Percentiles rank a stretch among this genome's conserved stretches.
phyloP scores from a whole-genome alignment of 2,888 invertebrate species.

The Zootermopsis nevadensis region DNA sequence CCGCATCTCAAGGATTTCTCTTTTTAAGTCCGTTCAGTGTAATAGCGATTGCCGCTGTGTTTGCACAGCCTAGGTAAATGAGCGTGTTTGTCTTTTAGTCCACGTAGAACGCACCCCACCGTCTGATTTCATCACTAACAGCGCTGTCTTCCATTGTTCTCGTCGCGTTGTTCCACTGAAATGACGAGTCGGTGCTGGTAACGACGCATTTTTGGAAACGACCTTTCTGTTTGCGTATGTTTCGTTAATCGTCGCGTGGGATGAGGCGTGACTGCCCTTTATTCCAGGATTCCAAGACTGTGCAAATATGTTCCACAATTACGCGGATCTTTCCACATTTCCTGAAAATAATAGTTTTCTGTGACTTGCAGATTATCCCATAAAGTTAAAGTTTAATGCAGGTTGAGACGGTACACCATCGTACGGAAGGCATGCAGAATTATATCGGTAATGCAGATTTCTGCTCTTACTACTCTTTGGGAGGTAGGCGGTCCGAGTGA shows the following conservation, averaged over 20 bases:
- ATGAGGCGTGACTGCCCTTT: background rate
- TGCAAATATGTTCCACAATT: constrained; percentile 4
- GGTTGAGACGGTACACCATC: too few relatives aligned
- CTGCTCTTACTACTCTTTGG: too few relatives aligned
- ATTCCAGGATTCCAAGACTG: too few relatives aligned
- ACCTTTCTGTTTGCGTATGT: background rate
- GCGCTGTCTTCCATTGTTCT: constrained; percentile 12
- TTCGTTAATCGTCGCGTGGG: background rate
- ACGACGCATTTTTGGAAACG: background rate
- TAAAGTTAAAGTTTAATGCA: too few relatives aligned
- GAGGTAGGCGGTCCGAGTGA: too few relatives aligned
- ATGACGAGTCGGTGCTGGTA: background rate
- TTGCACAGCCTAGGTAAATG: constrained; percentile 1
- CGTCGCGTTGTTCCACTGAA: background rate
- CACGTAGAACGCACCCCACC: constrained; percentile 12
- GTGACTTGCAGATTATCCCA: background rate
- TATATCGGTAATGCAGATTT: too few relatives aligned
- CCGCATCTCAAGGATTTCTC: constrained; percentile 6
- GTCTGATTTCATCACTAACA: constrained; percentile 30
- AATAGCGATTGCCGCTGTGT: constrained; percentile 8
- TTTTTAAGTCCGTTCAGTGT: background rate
- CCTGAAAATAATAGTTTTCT: constrained; percentile 5
- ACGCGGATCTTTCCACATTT: background rate
- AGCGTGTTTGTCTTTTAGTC: background rate
- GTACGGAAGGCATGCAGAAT: too few relatives aligned